Evolutionary conservation across 2,113 vertebrate species (phyloP).

Genomic region (Ascaphus truei): DNA sequence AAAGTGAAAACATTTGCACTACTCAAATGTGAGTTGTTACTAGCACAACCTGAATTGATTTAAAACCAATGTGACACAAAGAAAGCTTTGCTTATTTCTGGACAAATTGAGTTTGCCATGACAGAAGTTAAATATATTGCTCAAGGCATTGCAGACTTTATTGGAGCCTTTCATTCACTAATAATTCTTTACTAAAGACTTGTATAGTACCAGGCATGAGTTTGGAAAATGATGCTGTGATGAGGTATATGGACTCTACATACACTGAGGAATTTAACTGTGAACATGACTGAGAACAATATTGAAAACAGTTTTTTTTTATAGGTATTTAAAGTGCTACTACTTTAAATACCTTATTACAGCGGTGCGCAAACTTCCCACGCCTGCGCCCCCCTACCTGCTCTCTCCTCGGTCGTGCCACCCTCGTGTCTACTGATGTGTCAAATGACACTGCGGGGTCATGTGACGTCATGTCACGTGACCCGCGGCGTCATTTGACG

Average conservation of each 20-base stretch:
- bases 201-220: background rate
- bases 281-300: too few relatives aligned
- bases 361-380: too few relatives aligned
- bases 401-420: too few relatives aligned
- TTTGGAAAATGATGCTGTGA: background rate
- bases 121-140: slow-evolving; percentile 24
- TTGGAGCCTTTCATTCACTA: slow-evolving; percentile 16
- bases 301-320: too few relatives aligned
- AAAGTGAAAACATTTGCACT: slow-evolving; percentile 22
- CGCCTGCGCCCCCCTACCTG: too few relatives aligned
- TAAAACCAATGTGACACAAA: slow-evolving; percentile 26
- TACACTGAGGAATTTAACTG: too few relatives aligned
- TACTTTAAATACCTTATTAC: too few relatives aligned
- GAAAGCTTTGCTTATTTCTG: slow-evolving; percentile 30
- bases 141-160: slow-evolving; percentile 9
- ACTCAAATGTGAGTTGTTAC: slow-evolving; percentile 22
- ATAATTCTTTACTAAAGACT: slow-evolving; percentile 16
- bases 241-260: background rate
- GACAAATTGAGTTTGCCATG: slow-evolving; percentile 33
- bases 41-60: slow-evolving; percentile 17
- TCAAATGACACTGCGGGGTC: too few relatives aligned
- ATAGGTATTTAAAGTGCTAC: too few relatives aligned
- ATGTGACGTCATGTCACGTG: too few relatives aligned
- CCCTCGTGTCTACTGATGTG: too few relatives aligned
- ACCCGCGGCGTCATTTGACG: too few relatives aligned